Conservation (phyloP, 2,797 vertebrate species). For the Graptemys geographica region DNA sequence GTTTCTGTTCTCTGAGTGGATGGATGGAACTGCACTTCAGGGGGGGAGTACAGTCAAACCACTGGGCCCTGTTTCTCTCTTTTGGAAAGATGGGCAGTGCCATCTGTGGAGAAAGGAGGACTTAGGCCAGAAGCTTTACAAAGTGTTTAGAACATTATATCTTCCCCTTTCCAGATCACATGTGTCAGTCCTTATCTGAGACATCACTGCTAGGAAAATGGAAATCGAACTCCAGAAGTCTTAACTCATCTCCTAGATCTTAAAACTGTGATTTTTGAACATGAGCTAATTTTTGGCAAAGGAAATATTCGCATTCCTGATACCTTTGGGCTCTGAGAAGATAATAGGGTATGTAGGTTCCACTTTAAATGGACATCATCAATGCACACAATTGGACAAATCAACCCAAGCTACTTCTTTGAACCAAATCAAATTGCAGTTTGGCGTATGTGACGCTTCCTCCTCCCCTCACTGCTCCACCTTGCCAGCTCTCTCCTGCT, state of each 20-base stretch:
- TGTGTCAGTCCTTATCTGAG: neutral
- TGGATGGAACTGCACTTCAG: rapidly evolving
- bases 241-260: neutral
- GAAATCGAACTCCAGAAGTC: neutral
- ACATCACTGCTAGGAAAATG: neutral
- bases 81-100: too few species aligned
- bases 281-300: rapidly evolving
- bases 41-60: neutral
- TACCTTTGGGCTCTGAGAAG: neutral
- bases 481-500: neutral
- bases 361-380: too few species aligned
- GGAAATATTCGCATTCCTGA: neutral
- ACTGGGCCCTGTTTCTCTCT: too few species aligned
- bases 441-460: too few species aligned
- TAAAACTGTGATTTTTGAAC: neutral
- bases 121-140: neutral
- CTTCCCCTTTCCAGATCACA: neutral
- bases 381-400: too few species aligned
- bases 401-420: too few species aligned
- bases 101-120: neutral
- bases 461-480: neutral
- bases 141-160: neutral
- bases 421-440: too few species aligned
- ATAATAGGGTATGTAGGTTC: too few species aligned
- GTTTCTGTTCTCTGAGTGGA: neutral